Evolutionary conservation across 2,888 invertebrate genomes (phyloP).

Genomic region (Bembecia ichneumoniformis): DNA sequence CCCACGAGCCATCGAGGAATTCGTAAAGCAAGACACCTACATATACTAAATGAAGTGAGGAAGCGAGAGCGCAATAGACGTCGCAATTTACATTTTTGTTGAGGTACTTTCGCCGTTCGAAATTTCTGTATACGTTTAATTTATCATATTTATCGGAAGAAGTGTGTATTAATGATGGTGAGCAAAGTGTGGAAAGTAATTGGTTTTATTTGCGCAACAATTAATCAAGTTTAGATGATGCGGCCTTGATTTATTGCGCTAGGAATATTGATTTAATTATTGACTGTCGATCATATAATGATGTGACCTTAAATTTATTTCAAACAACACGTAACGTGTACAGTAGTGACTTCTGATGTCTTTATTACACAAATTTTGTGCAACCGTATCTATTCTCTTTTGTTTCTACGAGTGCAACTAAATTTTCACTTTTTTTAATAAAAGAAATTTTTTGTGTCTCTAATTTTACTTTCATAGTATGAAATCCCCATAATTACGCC

Average conservation of each 20-base stretch:
- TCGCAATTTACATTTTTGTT: constrained; percentile 40
- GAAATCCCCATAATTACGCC: too few species aligned
- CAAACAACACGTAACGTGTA: too few species aligned
- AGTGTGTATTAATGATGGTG: not conserved
- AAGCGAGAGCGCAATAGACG: constrained; percentile 16
- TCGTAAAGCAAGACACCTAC: constrained; percentile 29
- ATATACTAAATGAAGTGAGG: constrained; percentile 13
- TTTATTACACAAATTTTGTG: too few species aligned
- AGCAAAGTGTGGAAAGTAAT: not conserved
- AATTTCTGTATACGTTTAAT: constrained; percentile 15
- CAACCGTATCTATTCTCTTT: too few species aligned
- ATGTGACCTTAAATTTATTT: not conserved
- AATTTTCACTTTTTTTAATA: too few species aligned
- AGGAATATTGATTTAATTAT: not conserved
- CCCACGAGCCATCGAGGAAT: constrained; percentile 55
- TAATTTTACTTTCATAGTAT: too few species aligned
- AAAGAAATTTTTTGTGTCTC: too few species aligned
- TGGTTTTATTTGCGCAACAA: not conserved
- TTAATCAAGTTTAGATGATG: not conserved
- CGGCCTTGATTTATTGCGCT: not conserved
- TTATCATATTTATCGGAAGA: constrained; percentile 9
- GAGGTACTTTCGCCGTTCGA: constrained; percentile 16
- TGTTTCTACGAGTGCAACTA: too few species aligned
- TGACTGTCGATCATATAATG: not conserved
- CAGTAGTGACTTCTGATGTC: too few species aligned